Percentiles rank a stretch among this genome's conserved stretches.
Conservation (phyloP, 1,140 invertebrate species). For the Acyrthosiphon pisum region DNA sequence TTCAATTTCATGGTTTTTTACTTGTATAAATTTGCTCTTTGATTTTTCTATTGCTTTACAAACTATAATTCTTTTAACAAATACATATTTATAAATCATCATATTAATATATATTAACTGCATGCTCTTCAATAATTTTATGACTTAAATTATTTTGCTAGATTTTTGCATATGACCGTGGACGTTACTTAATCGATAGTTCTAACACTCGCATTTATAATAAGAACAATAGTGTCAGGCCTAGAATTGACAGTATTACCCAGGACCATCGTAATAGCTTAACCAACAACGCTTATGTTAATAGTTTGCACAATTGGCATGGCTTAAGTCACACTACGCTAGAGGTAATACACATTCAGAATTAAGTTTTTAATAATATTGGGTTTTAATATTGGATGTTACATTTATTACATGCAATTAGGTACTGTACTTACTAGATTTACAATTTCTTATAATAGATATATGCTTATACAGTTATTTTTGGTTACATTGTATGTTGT, state of each 20-base stretch:
- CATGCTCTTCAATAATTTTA: conserved; percentile 53
- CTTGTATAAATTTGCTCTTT: background rate
- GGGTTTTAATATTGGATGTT: background rate
- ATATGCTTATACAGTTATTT: background rate
- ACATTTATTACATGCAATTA: background rate
- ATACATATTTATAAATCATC: background rate
- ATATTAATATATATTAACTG: background rate
- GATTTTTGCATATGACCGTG: conserved; percentile 45
- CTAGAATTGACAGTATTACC: conserved; percentile 46
- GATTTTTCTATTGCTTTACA: conserved; percentile 32
- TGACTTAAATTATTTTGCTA: conserved; percentile 52
- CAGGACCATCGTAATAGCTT: conserved; percentile 48
- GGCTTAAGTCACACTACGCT: conserved; percentile 45
- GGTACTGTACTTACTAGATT: background rate
- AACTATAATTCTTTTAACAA: background rate
- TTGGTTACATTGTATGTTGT: background rate
- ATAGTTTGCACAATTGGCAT: conserved; percentile 45
- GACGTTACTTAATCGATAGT: conserved; percentile 43
- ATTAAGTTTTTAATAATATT: background rate
- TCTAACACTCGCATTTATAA: conserved; percentile 19
- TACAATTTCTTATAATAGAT: background rate
- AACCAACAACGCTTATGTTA: conserved; percentile 20
- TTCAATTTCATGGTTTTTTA: background rate
- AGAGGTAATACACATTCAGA: conserved; percentile 39
- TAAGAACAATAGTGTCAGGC: conserved; percentile 23